phyloP scores from a whole-genome alignment of 2,888 invertebrate genomes.

The Caenorhabditis japonica region DNA sequence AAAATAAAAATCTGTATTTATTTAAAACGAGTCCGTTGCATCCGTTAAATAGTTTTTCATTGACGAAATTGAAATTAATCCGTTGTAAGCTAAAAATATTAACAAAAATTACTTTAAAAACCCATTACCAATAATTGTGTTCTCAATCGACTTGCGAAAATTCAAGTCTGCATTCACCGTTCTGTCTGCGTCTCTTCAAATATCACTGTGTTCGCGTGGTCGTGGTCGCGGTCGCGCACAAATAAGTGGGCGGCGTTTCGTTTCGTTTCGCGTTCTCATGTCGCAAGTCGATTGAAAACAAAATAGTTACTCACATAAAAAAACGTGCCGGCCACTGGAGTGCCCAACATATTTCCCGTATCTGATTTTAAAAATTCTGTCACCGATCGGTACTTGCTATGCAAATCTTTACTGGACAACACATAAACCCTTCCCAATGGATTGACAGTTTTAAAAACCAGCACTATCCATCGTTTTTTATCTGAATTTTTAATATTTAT shows the following conservation, averaged over 20 bases:
- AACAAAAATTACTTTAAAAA: slow-evolving; percentile 5
- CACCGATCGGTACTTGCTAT: slow-evolving; percentile 62
- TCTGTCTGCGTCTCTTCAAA: too few relatives aligned
- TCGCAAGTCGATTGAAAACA: too few relatives aligned
- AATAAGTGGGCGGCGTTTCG: too few relatives aligned
- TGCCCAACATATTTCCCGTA: slow-evolving; percentile 66
- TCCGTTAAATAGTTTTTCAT: background rate
- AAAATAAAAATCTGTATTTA: slow-evolving; percentile 37
- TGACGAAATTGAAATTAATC: slow-evolving; percentile 50
- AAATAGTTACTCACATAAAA: slow-evolving; percentile 62
- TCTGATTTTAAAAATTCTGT: slow-evolving; percentile 65
- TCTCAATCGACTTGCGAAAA: too few relatives aligned
- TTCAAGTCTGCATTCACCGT: too few relatives aligned
- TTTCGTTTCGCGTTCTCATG: too few relatives aligned
- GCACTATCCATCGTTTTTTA: slow-evolving; percentile 66
- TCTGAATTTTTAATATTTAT: slow-evolving; percentile 45
- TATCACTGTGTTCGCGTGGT: too few relatives aligned
- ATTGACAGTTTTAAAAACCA: slow-evolving; percentile 67
- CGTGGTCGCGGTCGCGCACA: too few relatives aligned
- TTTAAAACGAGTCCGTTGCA: too few relatives aligned
- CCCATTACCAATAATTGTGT: background rate
- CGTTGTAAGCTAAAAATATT: slow-evolving; percentile 66
- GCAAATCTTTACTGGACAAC: slow-evolving; percentile 64
- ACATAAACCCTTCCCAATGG: slow-evolving; percentile 65
- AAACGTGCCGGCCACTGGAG: slow-evolving; percentile 67